A percentile compares a stretch with the other conserved stretches of the same genome.
Evolutionary conservation across 1,140 invertebrate species (phyloP).

Genomic region (Prorops nasuta): DNA sequence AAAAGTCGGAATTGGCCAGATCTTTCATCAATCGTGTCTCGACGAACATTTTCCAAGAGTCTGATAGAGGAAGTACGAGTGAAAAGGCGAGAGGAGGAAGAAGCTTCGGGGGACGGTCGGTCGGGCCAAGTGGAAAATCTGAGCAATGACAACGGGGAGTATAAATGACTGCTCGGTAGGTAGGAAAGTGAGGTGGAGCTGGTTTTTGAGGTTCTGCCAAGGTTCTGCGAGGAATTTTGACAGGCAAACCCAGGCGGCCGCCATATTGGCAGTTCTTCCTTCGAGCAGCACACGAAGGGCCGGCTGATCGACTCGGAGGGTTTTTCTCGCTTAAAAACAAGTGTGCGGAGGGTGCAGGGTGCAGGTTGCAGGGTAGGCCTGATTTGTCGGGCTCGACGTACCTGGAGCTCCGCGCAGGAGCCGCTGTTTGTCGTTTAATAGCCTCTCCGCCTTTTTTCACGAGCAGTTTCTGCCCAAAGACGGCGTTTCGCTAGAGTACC

Average conservation of each 20-base stretch:
- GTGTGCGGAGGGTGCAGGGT: not conserved
- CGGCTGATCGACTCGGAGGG: not conserved
- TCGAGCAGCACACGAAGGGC: no score
- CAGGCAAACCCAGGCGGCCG: constrained; percentile 28
- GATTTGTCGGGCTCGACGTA: constrained; percentile 9
- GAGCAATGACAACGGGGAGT: no score
- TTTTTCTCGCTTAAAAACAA: not conserved
- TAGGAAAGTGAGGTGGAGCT: no score
- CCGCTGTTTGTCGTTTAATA: constrained; percentile 17
- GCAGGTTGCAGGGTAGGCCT: not conserved
- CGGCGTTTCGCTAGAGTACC: constrained; percentile 3
- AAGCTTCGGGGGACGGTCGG: no score
- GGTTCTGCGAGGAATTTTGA: constrained; percentile 34
- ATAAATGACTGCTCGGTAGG: no score
- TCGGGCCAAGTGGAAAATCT: no score
- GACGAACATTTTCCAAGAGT: no score
- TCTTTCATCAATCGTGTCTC: no score
- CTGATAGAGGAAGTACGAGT: no score
- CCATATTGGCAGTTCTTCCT: constrained; percentile 22
- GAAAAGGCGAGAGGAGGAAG: no score
- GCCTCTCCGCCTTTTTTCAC: constrained; percentile 9
- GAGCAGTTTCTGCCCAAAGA: constrained; percentile 7
- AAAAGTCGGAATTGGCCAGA: no score
- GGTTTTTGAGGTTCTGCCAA: no score
- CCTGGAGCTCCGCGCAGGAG: constrained; percentile 33